Percentiles rank a stretch among this genome's conserved stretches.
Conservation (phyloP, 1,140 invertebrate genomes). For the Drosophila varians region DNA sequence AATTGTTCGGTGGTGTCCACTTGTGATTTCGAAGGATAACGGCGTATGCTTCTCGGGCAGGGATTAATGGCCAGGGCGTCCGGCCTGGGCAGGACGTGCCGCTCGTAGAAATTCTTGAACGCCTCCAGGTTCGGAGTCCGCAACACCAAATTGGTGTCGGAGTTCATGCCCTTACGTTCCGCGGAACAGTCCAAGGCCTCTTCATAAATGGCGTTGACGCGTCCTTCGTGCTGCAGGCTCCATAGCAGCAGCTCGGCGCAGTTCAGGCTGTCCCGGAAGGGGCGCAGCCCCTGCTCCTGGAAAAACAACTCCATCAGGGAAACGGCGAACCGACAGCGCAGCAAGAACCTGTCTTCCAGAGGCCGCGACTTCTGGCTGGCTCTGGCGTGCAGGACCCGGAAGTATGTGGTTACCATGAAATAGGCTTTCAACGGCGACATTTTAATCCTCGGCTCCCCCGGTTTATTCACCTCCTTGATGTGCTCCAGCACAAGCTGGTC, state of each 20-base stretch:
- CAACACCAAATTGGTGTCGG: not conserved
- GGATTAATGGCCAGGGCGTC: slow-evolving; percentile 17
- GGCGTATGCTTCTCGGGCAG: not conserved
- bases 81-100: slow-evolving; percentile 1
- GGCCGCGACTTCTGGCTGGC: not conserved
- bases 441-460: not conserved
- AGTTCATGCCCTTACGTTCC: not conserved
- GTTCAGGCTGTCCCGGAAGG: not conserved
- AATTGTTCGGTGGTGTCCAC: accelerated
- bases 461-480: not conserved
- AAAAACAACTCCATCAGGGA: not conserved
- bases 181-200: not conserved
- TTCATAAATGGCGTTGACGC: not conserved
- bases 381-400: not conserved
- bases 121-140: slow-evolving; percentile 8
- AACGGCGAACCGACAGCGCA: slow-evolving; percentile 8
- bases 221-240: not conserved
- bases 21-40: not conserved
- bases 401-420: slow-evolving; percentile 20
- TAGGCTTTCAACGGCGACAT: not conserved
- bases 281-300: not conserved
- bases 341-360: not conserved
- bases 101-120: slow-evolving; percentile 1
- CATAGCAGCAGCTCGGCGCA: not conserved
- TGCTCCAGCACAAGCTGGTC: not conserved